Percentiles rank a stretch among this genome's conserved stretches.
Evolutionary conservation across 2,113 vertebrate genomes (phyloP).

Genomic region (Piaya cayana): DNA sequence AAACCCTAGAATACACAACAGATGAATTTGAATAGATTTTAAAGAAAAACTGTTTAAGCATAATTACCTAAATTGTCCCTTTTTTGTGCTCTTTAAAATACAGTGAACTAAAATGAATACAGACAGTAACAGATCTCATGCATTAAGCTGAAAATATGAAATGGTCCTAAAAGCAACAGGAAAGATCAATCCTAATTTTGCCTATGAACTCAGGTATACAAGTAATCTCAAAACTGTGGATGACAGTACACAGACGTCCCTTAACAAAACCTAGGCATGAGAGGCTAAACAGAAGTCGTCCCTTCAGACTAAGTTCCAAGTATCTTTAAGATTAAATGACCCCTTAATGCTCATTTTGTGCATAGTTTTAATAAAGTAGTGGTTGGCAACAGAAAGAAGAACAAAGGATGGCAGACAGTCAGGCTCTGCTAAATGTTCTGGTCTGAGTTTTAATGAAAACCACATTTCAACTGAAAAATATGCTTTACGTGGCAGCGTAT

Average conservation of each 20-base stretch:
- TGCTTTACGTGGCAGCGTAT: constrained; percentile 81
- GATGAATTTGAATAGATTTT: background rate
- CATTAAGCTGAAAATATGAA: background rate
- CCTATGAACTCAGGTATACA: background rate
- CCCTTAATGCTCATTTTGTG: background rate
- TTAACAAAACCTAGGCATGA: background rate
- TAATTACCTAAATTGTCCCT: background rate
- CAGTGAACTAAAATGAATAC: background rate
- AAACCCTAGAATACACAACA: background rate
- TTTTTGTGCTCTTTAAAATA: background rate
- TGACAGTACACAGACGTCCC: background rate
- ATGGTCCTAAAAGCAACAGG: background rate
- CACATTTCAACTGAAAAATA: constrained; percentile 85
- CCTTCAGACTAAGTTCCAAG: constrained; percentile 11
- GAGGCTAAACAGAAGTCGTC: background rate
- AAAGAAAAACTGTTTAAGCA: background rate
- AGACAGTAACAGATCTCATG: background rate
- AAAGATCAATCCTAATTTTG: constrained; percentile 14
- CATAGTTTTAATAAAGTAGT: constrained; percentile 48
- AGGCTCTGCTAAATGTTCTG: constrained; percentile 82
- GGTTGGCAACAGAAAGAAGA: constrained; percentile 67
- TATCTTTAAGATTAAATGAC: constrained; percentile 30
- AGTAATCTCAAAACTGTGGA: background rate
- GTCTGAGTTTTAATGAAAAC: constrained; percentile 84
- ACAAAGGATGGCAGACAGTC: constrained; percentile 78